phyloP scores from a whole-genome alignment of 2,113 vertebrate species.

The Alligator mississippiensis region DNA sequence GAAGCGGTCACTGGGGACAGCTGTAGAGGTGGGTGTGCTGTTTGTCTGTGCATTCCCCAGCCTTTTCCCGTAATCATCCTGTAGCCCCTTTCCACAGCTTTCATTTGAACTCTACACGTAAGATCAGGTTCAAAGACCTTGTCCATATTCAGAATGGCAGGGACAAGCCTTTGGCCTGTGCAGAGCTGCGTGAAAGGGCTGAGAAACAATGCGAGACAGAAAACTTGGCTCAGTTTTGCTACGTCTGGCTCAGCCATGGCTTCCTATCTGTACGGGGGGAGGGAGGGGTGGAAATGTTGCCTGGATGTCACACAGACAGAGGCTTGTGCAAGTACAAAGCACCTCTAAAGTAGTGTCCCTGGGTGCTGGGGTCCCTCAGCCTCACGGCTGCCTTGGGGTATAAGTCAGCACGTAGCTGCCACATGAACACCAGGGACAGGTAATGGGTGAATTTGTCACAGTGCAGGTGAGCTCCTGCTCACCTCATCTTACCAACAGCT shows the following conservation, averaged over 20 bases:
- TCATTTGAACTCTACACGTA: neutral
- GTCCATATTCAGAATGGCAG: neutral
- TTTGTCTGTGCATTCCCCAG: neutral
- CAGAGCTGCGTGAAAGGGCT: too few relatives aligned
- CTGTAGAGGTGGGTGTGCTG: rapidly evolving
- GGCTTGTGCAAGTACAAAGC: neutral
- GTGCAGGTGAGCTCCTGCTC: neutral
- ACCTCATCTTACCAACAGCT: neutral
- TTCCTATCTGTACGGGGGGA: neutral
- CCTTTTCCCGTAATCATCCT: neutral
- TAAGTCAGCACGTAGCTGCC: neutral
- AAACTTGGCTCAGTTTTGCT: neutral
- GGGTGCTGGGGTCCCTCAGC: neutral
- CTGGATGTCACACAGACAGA: neutral
- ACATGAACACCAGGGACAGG: neutral
- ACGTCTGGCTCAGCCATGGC: neutral
- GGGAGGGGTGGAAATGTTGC: neutral
- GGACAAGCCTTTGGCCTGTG: neutral
- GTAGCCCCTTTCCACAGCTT: neutral
- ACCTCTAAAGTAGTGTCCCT: rapidly evolving
- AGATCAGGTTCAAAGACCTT: constrained; percentile 9
- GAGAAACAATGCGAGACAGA: neutral
- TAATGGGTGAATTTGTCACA: constrained; percentile 17
- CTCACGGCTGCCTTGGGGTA: neutral
- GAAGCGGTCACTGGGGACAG: neutral